phyloP scores from a whole-genome alignment of 2,797 vertebrate genomes.

The Notoglanidium macrostoma region DNA sequence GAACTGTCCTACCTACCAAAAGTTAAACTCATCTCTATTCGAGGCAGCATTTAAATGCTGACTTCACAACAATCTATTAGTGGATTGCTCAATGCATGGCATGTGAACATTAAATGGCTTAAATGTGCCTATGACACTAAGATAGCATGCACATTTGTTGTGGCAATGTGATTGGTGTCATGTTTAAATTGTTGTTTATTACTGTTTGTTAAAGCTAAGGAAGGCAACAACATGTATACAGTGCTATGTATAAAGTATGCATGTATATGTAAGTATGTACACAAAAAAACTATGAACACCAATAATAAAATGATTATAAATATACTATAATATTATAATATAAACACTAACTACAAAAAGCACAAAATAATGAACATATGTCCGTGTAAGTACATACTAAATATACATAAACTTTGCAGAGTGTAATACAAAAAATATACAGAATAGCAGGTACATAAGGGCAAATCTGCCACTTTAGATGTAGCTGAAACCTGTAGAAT shows the following conservation, averaged over 20 bases:
- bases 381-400: not conserved
- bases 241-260: not conserved
- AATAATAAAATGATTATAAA: not conserved
- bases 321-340: not conserved
- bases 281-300: too few species aligned
- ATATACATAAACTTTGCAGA: not conserved
- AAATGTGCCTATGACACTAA: not conserved
- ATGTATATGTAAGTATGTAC: too few species aligned
- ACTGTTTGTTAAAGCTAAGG: not conserved
- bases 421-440: not conserved
- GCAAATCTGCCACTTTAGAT: not conserved
- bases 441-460: not conserved
- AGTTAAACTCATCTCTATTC: not conserved
- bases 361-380: not conserved
- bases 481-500: not conserved
- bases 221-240: not conserved
- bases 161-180: not conserved
- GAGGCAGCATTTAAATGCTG: not conserved
- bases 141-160: not conserved
- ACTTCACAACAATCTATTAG: not conserved
- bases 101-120: not conserved
- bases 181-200: not conserved
- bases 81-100: not conserved
- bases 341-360: not conserved
- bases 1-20: not conserved